phyloP scores from a whole-genome alignment of 1,140 invertebrate species.

The Heliconius eleuchia region DNA sequence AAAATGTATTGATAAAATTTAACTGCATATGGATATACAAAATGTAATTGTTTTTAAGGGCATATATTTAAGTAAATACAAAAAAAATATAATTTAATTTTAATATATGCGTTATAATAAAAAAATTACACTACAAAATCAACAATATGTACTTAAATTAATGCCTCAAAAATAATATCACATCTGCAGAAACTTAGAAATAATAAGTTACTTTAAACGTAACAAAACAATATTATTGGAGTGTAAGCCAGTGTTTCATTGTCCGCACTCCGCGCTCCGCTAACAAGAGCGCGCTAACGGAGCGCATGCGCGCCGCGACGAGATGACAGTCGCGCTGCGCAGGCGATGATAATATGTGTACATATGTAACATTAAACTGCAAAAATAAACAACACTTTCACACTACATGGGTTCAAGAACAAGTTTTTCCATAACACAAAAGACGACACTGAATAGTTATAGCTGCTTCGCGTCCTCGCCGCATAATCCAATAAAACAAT shows the following conservation, averaged over 20 bases:
- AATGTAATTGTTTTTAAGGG: too few species aligned
- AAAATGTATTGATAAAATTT: too few species aligned
- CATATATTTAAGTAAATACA: too few species aligned
- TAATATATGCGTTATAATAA: too few species aligned
- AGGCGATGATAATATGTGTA: constrained; percentile 77
- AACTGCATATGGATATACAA: too few species aligned
- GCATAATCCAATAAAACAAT: constrained; percentile 82
- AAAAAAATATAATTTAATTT: too few species aligned
- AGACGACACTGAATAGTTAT: constrained; percentile 82
- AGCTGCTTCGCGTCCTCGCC: constrained; percentile 77
- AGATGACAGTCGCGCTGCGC: constrained; percentile 65
- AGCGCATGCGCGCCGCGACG: constrained; percentile 44
- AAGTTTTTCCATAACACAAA: constrained; percentile 82
- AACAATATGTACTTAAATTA: too few species aligned
- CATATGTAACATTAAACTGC: constrained; percentile 81
- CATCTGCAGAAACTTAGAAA: neutral
- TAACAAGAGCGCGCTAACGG: constrained; percentile 52
- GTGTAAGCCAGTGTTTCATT: constrained; percentile 52
- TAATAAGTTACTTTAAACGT: neutral
- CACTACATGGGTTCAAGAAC: constrained; percentile 81
- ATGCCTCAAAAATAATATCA: neutral
- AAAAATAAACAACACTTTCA: constrained; percentile 81
- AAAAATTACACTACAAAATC: too few species aligned
- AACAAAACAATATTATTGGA: constrained; percentile 39
- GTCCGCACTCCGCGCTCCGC: constrained; percentile 37